Percentiles rank a stretch among this genome's conserved stretches.
These are phyloP conservation scores for Lytechinus pictus DNA, from an alignment of 35 echinoderm and acorn worm genomes.

Conservation along the genomic window DNA sequence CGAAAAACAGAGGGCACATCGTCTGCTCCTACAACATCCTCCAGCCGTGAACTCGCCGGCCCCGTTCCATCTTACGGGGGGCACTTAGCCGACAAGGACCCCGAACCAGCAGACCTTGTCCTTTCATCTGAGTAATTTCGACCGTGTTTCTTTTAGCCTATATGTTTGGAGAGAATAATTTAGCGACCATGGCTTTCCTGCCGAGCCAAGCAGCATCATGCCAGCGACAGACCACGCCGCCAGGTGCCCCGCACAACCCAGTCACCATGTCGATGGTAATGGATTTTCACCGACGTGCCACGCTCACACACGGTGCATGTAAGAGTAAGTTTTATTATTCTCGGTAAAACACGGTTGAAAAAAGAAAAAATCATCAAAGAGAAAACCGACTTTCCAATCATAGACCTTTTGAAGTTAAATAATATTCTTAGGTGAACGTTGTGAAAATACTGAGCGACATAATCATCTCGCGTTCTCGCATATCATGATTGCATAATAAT, in stretches of 20 bases:
- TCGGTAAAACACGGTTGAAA: background rate
- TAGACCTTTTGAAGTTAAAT: too few species aligned
- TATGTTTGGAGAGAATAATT: conserved; percentile 38
- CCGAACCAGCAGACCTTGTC: background rate
- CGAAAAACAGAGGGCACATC: background rate
- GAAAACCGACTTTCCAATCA: too few species aligned
- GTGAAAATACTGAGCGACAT: background rate
- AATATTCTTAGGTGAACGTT: too few species aligned
- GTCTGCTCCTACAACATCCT: background rate
- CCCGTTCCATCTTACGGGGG: background rate
- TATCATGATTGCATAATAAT: background rate
- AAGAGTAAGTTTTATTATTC: conserved; percentile 50
- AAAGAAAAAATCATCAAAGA: too few species aligned
- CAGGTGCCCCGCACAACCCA: conserved; percentile 28
- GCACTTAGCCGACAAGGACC: background rate
- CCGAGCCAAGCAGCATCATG: conserved; percentile 47
- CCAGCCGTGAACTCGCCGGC: background rate
- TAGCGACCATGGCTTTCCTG: conserved; percentile 36
- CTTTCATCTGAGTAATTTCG: background rate
- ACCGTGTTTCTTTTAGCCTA: background rate
- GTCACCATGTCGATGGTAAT: conserved; percentile 56
- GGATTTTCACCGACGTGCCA: conserved; percentile 56
- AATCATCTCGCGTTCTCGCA: background rate
- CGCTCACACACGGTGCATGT: conserved; percentile 46
- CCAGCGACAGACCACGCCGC: conserved; percentile 42